A percentile compares a stretch with the other conserved stretches of the same genome.
phyloP scores from a whole-genome alignment of 2,888 invertebrate genomes.

The Scaptomyza reducta region DNA sequence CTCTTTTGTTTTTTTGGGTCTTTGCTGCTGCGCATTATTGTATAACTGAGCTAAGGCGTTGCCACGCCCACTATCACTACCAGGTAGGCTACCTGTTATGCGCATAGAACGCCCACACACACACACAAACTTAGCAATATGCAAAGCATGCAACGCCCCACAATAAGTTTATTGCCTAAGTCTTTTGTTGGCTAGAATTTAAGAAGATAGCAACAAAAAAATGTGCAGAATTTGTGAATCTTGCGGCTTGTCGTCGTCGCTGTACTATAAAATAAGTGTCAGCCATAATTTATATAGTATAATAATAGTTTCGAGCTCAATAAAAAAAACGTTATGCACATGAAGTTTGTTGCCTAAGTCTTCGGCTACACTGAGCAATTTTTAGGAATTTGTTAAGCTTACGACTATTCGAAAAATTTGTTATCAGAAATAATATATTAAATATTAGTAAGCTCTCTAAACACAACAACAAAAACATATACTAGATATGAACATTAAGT shows the following conservation, averaged over 20 bases:
- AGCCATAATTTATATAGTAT: not conserved
- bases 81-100: slow-evolving; percentile 43
- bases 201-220: no score
- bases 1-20: slow-evolving; percentile 10
- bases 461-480: not conserved
- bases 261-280: not conserved
- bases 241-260: no score
- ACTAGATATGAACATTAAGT: not conserved
- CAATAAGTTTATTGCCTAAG: slow-evolving; percentile 77
- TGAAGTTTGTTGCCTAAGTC: slow-evolving; percentile 26
- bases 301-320: not conserved
- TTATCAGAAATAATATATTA: not conserved
- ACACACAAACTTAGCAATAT: slow-evolving; percentile 19
- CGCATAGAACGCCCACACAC: slow-evolving; percentile 33
- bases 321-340: not conserved
- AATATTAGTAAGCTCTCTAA: not conserved
- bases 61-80: slow-evolving; percentile 55
- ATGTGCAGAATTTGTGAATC: no score
- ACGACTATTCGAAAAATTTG: not conserved
- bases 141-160: slow-evolving; percentile 30
- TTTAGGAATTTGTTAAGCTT: not conserved
- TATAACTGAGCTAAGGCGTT: slow-evolving; percentile 45
- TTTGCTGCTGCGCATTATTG: slow-evolving; percentile 45
- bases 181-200: slow-evolving; percentile 61
- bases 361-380: slow-evolving; percentile 8